These are phyloP conservation scores for Tenebrosternarchus preto DNA, from an alignment of 2,113 vertebrate genomes.

Conservation along the genomic window DNA sequence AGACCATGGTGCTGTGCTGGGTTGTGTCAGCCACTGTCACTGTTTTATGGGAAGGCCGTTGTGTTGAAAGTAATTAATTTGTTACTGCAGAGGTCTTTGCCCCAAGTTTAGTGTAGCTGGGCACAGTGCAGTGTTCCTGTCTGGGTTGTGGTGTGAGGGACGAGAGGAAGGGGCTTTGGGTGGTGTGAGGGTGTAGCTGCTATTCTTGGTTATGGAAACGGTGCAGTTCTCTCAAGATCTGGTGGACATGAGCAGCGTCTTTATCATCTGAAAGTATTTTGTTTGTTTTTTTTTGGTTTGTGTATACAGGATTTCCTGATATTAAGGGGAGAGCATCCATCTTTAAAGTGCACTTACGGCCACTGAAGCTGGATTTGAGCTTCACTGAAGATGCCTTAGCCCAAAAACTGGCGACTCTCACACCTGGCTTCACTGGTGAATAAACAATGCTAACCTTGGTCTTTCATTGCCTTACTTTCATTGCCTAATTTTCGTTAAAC, in stretches of 20 bases:
- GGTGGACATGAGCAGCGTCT: slow-evolving; percentile 4
- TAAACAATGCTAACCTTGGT: neutral
- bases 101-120: slow-evolving; percentile 16
- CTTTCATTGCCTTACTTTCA: too few species aligned
- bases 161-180: neutral
- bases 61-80: slow-evolving; percentile 22
- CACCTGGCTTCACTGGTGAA: slow-evolving; percentile 80
- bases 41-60: slow-evolving; percentile 13
- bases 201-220: slow-evolving; percentile 30
- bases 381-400: slow-evolving; percentile 68
- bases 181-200: slow-evolving; percentile 14
- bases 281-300: neutral
- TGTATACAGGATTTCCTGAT: slow-evolving; percentile 74
- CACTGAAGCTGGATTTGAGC: slow-evolving; percentile 72
- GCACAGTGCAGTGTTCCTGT: slow-evolving; percentile 31
- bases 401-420: slow-evolving; percentile 70
- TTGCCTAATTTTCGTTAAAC: too few species aligned
- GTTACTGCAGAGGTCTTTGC: slow-evolving; percentile 3
- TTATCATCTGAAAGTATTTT: slow-evolving; percentile 16
- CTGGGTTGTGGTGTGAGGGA: slow-evolving; percentile 8
- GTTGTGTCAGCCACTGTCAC: slow-evolving; percentile 3
- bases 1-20: neutral
- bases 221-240: neutral
- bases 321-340: slow-evolving; percentile 80
- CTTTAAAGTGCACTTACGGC: slow-evolving; percentile 78